phyloP scores from a whole-genome alignment of 2,113 vertebrate genomes.

The Microtus montanus region DNA sequence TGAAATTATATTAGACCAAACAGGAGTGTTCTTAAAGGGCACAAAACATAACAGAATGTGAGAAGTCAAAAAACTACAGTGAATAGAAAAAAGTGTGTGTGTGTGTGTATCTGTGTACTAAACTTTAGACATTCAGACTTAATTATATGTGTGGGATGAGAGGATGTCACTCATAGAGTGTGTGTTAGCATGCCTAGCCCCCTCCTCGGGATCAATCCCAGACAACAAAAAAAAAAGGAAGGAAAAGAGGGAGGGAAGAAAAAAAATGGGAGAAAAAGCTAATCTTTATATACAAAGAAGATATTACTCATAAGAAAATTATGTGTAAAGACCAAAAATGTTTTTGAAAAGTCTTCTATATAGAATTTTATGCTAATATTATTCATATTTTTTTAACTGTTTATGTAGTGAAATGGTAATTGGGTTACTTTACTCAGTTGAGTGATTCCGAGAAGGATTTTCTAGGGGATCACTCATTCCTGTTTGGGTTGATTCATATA shows the following conservation, averaged over 20 bases:
- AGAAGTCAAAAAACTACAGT: neutral
- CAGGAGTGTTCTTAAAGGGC: neutral
- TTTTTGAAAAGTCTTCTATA: slow-evolving; percentile 30
- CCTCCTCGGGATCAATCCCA: neutral
- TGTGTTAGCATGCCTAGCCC: neutral
- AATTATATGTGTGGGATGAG: neutral
- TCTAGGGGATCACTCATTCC: neutral
- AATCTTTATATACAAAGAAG: neutral
- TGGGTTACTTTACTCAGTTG: neutral
- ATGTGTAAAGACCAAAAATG: neutral
- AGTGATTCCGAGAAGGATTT: neutral
- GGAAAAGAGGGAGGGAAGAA: neutral
- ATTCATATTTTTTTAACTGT: slow-evolving; percentile 23
- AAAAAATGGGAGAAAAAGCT: neutral
- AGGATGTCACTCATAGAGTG: neutral
- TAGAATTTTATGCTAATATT: neutral
- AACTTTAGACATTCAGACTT: neutral
- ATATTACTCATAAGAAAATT: slow-evolving; percentile 30
- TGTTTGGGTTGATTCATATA: neutral
- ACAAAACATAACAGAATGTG: neutral
- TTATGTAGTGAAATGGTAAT: slow-evolving; percentile 20
- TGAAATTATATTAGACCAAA: neutral
- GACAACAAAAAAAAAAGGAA: neutral
- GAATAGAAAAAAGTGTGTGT: neutral
- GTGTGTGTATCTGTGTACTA: neutral